Base-by-base conservation (phyloP, 1,140 invertebrate genomes). In the Drosophila bocqueti region DNA sequence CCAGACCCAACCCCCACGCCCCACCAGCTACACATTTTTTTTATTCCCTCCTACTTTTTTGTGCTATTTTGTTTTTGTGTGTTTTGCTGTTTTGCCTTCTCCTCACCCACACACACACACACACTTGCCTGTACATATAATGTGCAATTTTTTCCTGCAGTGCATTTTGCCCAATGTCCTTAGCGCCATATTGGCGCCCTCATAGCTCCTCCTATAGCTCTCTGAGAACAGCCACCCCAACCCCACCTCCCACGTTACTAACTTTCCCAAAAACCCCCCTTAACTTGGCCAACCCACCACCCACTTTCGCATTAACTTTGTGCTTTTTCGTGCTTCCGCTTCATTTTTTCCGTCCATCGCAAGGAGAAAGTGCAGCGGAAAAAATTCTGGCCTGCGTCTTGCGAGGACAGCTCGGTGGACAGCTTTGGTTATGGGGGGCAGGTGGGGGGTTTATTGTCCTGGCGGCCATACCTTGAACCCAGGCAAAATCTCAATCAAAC, bases 131-230 rank as follows among this genome's bases (percentile, higher is more conserved):
- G 71, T 79, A 59, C 83, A 89, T 63, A 87, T 83, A 89, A 87
- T 85, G 85, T 89, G 81, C 42, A 90, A 29, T 72, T 76, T 87
- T 83, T 87, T 89, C 67, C 62, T 62, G 38, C 76, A 89, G 47
- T 90, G 85, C 84, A 89, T 81, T 90, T 90, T 80, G 85, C 79
- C 85, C 85, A 90, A 90, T 90, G 85, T 90, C 87, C 85, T 89
- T 89, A 89, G 81, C 78, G 81, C 79, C 85, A 89, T 90, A 81
- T 84, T 82, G 78, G 76, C 78, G 78, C 61, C 52, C 45, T 66
- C 59, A 24, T 61, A 50, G 73, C 73, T 77, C 58, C 67, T 82
- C 64, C 66, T 75, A 5, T 55, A 43, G 61, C 73, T 69, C 47
- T 47, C 34, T 46, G n/a, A 45, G 18, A 38, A 31, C 34, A 13